phyloP scores from a whole-genome alignment of 2,113 vertebrate species.

The Talpa occidentalis region DNA sequence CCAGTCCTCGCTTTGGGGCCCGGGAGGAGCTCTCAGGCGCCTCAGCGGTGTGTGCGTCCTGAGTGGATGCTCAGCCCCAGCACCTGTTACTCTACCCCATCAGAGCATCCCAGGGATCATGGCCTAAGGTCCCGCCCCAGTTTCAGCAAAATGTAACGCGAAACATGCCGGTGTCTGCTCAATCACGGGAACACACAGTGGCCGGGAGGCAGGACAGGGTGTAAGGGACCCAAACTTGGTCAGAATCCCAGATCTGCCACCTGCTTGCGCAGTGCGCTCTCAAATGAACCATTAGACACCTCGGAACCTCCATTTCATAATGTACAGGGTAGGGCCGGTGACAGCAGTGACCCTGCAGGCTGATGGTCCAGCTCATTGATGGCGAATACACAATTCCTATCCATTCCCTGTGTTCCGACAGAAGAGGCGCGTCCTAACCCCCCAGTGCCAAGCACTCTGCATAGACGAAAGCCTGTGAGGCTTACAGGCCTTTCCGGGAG shows the following conservation, averaged over 20 bases:
- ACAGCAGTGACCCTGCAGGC: background rate
- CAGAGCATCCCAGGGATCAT: background rate
- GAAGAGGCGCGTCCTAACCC: background rate
- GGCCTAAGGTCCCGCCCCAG: background rate
- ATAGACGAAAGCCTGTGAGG: background rate
- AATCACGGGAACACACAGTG: background rate
- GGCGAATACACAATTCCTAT: background rate
- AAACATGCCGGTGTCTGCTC: background rate
- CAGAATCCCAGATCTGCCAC: background rate
- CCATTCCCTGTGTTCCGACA: fast-evolving
- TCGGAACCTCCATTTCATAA: background rate
- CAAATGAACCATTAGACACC: background rate
- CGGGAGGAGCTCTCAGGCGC: background rate
- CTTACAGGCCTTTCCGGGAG: background rate
- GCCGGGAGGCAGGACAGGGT: background rate
- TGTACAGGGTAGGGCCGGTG: background rate
- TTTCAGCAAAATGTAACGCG: background rate
- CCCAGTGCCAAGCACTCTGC: fast-evolving
- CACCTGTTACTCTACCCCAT: background rate
- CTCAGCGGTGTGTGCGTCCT: fast-evolving
- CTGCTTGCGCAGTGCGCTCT: background rate
- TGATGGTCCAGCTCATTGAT: background rate
- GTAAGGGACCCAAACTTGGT: background rate
- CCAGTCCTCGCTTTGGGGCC: background rate
- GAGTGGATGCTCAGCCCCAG: no score